These are phyloP conservation scores for Heliconius sara DNA, from an alignment of 2,888 invertebrate species.

Conservation along the genomic window DNA sequence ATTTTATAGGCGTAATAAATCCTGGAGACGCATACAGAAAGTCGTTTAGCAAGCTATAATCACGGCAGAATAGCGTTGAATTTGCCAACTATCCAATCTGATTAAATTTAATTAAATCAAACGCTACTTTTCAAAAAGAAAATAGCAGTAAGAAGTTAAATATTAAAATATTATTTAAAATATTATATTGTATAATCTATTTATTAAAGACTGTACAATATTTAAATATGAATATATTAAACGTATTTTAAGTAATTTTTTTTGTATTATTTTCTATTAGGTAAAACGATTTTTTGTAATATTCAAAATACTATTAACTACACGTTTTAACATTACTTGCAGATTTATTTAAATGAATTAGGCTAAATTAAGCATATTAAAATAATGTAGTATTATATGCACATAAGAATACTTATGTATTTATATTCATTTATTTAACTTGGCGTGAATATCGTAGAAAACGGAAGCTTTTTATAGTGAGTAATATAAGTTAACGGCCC, in stretches of 20 bases:
- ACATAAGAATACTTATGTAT: background rate
- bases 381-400: background rate
- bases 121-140: background rate
- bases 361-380: background rate
- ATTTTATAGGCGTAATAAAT: slow-evolving; percentile 76
- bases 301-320: background rate
- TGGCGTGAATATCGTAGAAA: slow-evolving; percentile 54
- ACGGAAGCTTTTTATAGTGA: slow-evolving; percentile 68
- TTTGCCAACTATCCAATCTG: slow-evolving; percentile 20
- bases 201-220: too few species aligned
- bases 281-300: background rate
- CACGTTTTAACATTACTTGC: background rate
- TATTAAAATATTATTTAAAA: background rate
- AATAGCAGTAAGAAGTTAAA: background rate
- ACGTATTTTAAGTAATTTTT: background rate
- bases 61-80: slow-evolving; percentile 42
- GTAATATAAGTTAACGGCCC: slow-evolving; percentile 73
- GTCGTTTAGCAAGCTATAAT: slow-evolving; percentile 62
- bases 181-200: background rate
- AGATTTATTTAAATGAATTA: background rate
- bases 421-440: slow-evolving; percentile 39
- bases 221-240: background rate
- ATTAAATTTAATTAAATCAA: slow-evolving; percentile 6
- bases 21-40: slow-evolving; percentile 64
- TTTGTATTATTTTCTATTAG: background rate